Percentiles rank a stretch among this genome's conserved stretches.
These are phyloP conservation scores for Climacteris rufus DNA, from an alignment of 2,113 vertebrate species.

Conservation along the genomic window DNA sequence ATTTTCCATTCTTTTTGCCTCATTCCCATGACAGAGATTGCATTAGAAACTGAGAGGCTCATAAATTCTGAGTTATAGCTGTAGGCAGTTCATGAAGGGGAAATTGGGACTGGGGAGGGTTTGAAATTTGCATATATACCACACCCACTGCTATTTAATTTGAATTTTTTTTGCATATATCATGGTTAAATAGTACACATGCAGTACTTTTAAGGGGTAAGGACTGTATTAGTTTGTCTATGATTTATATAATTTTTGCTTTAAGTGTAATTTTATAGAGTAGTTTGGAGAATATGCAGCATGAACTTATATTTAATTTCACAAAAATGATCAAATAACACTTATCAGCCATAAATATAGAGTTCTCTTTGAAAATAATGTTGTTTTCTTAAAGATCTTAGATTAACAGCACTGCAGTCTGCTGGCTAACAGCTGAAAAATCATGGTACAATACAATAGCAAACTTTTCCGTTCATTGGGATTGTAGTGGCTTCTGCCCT, in stretches of 20 bases:
- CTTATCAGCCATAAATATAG: constrained; percentile 23
- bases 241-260: constrained; percentile 26
- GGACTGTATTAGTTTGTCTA: not conserved
- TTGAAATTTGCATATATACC: constrained; percentile 41
- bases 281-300: not conserved
- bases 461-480: not conserved
- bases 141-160: constrained; percentile 49
- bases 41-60: constrained; percentile 29
- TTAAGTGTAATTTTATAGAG: constrained; percentile 21
- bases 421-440: not conserved
- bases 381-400: not conserved
- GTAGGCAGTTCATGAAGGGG: constrained; percentile 47
- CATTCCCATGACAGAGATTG: constrained; percentile 10
- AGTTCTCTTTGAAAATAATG: not conserved
- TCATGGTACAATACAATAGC: not conserved
- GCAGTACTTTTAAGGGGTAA: not conserved
- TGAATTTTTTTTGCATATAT: constrained; percentile 37
- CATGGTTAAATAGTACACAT: not conserved
- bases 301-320: constrained; percentile 24
- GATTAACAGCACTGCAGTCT: not conserved
- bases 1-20: constrained; percentile 13
- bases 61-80: constrained; percentile 58
- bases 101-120: constrained; percentile 20
- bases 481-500: not conserved
- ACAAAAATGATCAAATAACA: constrained; percentile 12